Evolutionary conservation across 2,888 invertebrate species (phyloP).

Genomic region (Hydrotaea diabolus): DNA sequence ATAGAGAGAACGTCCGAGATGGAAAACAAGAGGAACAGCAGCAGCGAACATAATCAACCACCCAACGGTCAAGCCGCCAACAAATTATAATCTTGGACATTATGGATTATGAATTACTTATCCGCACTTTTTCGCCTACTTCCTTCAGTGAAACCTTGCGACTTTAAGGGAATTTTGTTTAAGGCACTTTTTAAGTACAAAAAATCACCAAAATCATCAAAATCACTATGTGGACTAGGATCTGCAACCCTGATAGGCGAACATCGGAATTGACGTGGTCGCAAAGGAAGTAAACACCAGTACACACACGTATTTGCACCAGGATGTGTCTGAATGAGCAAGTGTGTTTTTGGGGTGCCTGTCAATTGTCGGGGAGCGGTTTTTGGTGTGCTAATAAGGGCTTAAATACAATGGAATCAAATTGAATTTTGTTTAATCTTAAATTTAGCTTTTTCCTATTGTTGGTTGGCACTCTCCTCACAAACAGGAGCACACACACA

Average conservation of each 20-base stretch:
- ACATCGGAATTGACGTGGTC: neutral
- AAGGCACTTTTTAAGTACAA: conserved; percentile 39
- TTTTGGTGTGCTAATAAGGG: conserved; percentile 72
- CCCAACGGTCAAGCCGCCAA: conserved; percentile 59
- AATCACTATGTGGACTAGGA: conserved; percentile 25
- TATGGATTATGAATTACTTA: conserved; percentile 65
- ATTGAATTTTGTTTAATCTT: conserved; percentile 77
- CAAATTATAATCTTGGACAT: conserved; percentile 65
- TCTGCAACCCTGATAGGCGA: neutral
- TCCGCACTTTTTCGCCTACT: neutral
- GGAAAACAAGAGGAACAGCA: conserved; percentile 1
- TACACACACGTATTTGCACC: too few species aligned
- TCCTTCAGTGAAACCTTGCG: neutral
- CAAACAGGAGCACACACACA: neutral
- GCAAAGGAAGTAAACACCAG: too few species aligned
- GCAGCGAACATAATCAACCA: conserved; percentile 71
- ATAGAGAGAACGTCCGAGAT: too few species aligned
- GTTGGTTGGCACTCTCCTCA: conserved; percentile 34
- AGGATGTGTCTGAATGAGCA: too few species aligned
- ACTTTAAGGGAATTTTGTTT: neutral
- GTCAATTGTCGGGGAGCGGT: conserved; percentile 46
- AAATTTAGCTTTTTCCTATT: conserved; percentile 69
- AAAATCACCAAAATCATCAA: neutral
- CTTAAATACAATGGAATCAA: conserved; percentile 75
- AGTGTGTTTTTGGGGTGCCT: neutral